Conservation (phyloP, 2,888 invertebrate species). For the Piscicola geometra region DNA sequence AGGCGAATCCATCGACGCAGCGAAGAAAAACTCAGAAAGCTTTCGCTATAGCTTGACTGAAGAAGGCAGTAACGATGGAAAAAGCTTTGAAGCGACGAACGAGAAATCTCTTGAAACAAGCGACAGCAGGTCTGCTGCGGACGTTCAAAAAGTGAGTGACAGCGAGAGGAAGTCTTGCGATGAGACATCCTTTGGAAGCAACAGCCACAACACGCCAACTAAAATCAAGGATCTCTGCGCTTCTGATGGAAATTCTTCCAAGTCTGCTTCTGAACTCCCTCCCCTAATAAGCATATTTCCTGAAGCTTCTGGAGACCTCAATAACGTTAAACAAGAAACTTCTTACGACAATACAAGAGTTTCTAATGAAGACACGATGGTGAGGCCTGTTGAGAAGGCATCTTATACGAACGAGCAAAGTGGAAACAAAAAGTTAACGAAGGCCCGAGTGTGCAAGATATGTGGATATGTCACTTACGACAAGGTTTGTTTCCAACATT, state of each 20-base stretch:
- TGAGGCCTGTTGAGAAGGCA: neutral
- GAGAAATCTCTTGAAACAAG: neutral
- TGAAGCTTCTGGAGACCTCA: neutral
- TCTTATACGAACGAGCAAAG: neutral
- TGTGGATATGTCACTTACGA: conserved; percentile 10
- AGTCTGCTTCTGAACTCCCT: neutral
- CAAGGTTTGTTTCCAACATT: conserved; percentile 6
- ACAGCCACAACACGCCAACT: neutral
- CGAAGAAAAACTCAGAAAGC: neutral
- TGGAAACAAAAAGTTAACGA: neutral
- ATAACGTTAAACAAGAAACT: neutral
- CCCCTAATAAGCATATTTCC: neutral
- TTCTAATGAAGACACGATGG: neutral
- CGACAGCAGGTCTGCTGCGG: neutral
- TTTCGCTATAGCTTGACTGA: neutral
- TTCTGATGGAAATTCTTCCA: neutral
- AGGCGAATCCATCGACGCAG: neutral
- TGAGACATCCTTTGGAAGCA: neutral
- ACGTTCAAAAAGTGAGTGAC: neutral
- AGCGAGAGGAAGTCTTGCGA: neutral
- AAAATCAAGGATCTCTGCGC: neutral
- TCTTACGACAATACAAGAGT: neutral
- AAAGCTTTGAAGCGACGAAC: neutral
- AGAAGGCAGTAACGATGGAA: neutral
- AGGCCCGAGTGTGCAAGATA: conserved; percentile 14